Evolutionary conservation across 92 coral and sea anemone species (phyloP).

Genomic region (Umimayanthus kanabou): DNA sequence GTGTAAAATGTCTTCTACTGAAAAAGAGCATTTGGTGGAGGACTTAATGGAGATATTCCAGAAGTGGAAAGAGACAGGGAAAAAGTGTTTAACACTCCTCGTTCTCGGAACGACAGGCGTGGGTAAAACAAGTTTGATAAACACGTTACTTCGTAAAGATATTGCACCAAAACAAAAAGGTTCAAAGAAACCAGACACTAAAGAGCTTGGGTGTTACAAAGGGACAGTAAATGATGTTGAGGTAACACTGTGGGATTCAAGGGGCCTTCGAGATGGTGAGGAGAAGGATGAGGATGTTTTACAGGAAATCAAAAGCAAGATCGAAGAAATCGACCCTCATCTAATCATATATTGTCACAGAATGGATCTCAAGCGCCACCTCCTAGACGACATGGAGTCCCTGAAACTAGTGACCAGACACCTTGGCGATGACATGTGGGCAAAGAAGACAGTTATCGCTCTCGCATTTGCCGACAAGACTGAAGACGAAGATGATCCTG

Average conservation of each 20-base stretch:
- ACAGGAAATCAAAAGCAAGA: background rate
- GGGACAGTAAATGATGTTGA: background rate
- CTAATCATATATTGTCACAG: conserved; percentile 5
- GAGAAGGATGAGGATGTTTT: background rate
- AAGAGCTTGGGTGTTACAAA: background rate
- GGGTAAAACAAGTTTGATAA: background rate
- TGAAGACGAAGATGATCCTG: background rate
- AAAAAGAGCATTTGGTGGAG: background rate
- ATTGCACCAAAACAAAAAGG: background rate
- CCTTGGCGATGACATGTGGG: conserved; percentile 6
- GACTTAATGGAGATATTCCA: background rate
- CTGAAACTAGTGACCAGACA: background rate
- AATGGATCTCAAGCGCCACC: background rate
- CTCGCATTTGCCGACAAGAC: conserved; percentile 12
- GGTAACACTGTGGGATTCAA: conserved; percentile 10
- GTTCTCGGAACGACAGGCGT: background rate
- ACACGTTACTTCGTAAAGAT: background rate
- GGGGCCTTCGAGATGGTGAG: conserved; percentile 1
- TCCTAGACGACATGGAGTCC: background rate
- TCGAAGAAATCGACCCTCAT: background rate
- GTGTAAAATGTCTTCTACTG: background rate
- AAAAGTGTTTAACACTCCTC: background rate
- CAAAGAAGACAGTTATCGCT: background rate
- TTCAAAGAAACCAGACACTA: background rate
- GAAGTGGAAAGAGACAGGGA: background rate